Conservation (phyloP, 2,888 invertebrate genomes). For the Drosophila multiciliata region DNA sequence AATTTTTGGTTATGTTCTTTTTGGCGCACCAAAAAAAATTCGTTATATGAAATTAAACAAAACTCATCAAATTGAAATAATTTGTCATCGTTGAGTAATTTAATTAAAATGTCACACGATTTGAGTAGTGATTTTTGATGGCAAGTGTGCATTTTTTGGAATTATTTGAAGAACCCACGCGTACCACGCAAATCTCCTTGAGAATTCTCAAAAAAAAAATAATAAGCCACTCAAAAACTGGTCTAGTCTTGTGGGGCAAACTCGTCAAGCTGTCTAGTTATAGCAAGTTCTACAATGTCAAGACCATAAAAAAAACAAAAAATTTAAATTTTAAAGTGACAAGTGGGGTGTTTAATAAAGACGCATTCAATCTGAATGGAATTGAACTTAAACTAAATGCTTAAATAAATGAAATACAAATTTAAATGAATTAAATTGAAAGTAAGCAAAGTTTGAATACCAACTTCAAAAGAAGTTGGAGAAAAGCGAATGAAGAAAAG, state of each 20-base stretch:
- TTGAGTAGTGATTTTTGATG: constrained; percentile 1
- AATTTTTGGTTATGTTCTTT: constrained; percentile 30
- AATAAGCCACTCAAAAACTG: constrained; percentile 59
- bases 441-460: not conserved
- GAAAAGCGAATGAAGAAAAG: not conserved
- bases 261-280: constrained; percentile 27
- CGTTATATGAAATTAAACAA: not conserved
- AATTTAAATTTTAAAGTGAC: not conserved
- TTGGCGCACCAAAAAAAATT: constrained; percentile 25
- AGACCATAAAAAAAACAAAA: constrained; percentile 52
- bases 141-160: constrained; percentile 7
- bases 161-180: not conserved
- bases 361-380: not conserved
- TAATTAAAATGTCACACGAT: constrained; percentile 51
- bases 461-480: not conserved
- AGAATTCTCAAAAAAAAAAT: constrained; percentile 31
- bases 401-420: constrained; percentile 1
- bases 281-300: constrained; percentile 75
- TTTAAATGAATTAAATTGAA: constrained; percentile 5
- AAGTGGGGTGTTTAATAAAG: not conserved
- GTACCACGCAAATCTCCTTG: constrained; percentile 16
- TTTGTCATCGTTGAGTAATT: constrained; percentile 47
- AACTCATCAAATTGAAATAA: constrained; percentile 38
- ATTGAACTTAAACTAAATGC: not conserved
- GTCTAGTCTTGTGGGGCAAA: constrained; percentile 30